These are phyloP conservation scores for Mya arenaria DNA, from an alignment of 1,140 invertebrate species.

Conservation along the genomic window DNA sequence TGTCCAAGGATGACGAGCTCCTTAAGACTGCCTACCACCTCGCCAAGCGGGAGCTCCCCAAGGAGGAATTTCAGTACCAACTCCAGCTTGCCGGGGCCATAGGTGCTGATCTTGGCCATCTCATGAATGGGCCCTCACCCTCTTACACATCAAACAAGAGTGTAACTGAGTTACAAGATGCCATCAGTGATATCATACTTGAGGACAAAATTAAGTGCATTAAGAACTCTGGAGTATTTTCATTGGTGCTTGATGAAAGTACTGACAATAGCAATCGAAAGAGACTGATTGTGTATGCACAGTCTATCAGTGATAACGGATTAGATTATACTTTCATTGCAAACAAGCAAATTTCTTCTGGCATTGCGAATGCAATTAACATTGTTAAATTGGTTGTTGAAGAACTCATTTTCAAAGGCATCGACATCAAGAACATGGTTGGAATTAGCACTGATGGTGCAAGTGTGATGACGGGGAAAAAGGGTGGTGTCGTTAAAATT, in stretches of 20 bases:
- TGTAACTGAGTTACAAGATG: conserved; percentile 11
- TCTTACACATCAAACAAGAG: not conserved
- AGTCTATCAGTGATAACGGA: not conserved
- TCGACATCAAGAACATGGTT: not conserved
- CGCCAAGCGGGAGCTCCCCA: no score
- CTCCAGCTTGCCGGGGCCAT: no score
- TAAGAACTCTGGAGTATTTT: conserved; percentile 3
- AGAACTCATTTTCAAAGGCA: not conserved
- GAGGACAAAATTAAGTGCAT: conserved; percentile 3
- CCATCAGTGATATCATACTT: not conserved
- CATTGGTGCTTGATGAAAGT: conserved; percentile 1
- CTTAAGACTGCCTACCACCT: no score
- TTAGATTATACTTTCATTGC: conserved; percentile 1
- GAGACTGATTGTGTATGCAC: conserved; percentile 12
- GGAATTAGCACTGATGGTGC: conserved; percentile 17
- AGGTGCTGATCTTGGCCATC: no score
- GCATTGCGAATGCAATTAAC: not conserved
- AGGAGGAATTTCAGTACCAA: no score
- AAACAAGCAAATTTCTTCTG: not conserved
- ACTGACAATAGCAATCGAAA: not conserved
- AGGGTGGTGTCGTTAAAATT: not conserved
- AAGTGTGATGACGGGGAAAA: conserved; percentile 3
- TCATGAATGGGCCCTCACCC: no score
- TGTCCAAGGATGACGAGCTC: no score
- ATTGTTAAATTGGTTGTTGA: not conserved